phyloP scores from a whole-genome alignment of 2,888 invertebrate species.

The Eupithecia subfuscata region DNA sequence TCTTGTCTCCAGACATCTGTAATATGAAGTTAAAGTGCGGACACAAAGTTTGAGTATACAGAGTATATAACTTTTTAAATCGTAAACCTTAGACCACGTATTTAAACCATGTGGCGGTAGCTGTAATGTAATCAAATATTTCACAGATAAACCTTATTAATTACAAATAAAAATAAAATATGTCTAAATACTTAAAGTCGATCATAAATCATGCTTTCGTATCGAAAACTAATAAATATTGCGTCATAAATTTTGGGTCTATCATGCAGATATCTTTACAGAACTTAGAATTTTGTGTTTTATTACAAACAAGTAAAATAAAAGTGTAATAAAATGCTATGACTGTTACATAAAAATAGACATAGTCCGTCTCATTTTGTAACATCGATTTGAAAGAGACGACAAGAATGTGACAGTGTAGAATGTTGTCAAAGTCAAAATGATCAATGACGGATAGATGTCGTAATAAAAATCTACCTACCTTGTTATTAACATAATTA shows the following conservation, averaged over 20 bases:
- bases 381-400: conserved; percentile 23
- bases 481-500: conserved; percentile 52
- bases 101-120: conserved; percentile 6
- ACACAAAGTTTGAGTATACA: neutral
- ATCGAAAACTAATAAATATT: conserved; percentile 56
- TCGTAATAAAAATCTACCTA: conserved; percentile 46
- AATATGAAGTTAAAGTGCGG: neutral
- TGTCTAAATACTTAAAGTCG: conserved; percentile 50
- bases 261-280: conserved; percentile 60
- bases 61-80: neutral
- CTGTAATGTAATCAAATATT: conserved; percentile 40
- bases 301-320: conserved; percentile 53
- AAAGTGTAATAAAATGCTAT: conserved; percentile 47
- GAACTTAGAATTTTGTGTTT: conserved; percentile 55
- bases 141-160: conserved; percentile 46
- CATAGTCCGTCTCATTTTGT: conserved; percentile 37
- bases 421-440: conserved; percentile 47
- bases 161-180: conserved; percentile 55
- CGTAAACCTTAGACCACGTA: neutral
- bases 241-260: conserved; percentile 52
- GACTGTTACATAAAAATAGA: conserved; percentile 41
- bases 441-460: conserved; percentile 51
- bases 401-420: conserved; percentile 42
- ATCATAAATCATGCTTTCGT: conserved; percentile 59
- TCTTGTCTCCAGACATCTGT: neutral